Conservation (phyloP, 2,888 invertebrate species). For the Lasioglossum leucozonium region DNA sequence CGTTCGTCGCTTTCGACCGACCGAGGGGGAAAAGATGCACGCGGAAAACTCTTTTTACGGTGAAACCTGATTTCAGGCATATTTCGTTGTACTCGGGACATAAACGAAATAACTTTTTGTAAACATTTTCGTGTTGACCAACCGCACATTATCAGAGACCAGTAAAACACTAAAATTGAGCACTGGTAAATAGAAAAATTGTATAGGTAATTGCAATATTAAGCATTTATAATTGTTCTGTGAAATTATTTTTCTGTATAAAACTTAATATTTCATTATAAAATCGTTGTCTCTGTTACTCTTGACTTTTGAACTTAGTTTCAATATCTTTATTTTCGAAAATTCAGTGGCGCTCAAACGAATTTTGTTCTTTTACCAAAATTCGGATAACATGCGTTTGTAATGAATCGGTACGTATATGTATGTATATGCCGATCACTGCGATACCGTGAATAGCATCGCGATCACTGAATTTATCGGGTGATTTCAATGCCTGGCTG, state of each 20-base stretch:
- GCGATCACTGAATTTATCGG: constrained; percentile 67
- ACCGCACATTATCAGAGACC: constrained; percentile 27
- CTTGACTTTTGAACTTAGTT: constrained; percentile 12
- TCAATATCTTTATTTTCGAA: not conserved
- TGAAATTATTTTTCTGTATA: not conserved
- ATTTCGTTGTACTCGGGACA: not conserved
- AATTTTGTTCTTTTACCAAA: not conserved
- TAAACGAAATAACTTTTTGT: not conserved
- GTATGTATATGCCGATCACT: constrained; percentile 24
- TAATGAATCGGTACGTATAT: not conserved
- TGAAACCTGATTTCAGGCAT: not conserved
- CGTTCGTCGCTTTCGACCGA: not conserved
- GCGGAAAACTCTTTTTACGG: not conserved
- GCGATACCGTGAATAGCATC: constrained; percentile 46
- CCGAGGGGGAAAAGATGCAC: not conserved
- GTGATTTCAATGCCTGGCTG: constrained; percentile 77
- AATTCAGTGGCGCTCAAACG: not conserved
- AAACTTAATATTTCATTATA: not conserved
- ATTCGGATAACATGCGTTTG: not conserved
- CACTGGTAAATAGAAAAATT: constrained; percentile 38
- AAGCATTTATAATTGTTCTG: not conserved
- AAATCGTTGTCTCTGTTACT: not conserved
- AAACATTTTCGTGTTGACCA: not conserved
- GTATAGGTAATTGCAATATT: not conserved
- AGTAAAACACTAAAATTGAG: constrained; percentile 42